A percentile compares a stretch with the other conserved stretches of the same genome.
phyloP scores from a whole-genome alignment of 2,113 vertebrate species.

The Grantiella picta region DNA sequence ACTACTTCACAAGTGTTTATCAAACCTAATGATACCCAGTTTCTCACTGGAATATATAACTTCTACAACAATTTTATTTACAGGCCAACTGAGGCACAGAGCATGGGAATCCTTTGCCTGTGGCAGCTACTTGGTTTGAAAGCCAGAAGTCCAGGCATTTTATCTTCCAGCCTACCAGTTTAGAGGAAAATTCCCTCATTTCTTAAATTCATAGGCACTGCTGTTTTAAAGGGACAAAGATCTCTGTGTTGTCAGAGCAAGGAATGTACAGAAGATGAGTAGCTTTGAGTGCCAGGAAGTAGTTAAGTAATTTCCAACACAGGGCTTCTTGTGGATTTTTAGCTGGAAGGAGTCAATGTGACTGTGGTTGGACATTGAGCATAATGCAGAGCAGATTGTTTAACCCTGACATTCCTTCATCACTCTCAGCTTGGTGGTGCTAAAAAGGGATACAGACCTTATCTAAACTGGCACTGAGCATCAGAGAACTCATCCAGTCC shows the following conservation, averaged over 20 bases:
- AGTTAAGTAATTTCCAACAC: constrained; percentile 7
- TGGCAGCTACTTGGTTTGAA: not conserved
- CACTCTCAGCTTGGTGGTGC: not conserved
- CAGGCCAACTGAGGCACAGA: not conserved
- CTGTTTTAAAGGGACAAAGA: constrained; percentile 13
- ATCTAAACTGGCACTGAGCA: not conserved
- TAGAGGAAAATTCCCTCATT: not conserved
- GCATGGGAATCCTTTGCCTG: not conserved
- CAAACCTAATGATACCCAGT: not conserved
- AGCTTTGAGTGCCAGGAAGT: not conserved
- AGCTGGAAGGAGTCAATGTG: constrained; percentile 17
- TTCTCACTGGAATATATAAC: not conserved
- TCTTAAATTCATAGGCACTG: not conserved
- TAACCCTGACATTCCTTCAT: not conserved
- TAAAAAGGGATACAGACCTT: not conserved
- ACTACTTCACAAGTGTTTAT: not conserved
- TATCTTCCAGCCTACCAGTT: not conserved
- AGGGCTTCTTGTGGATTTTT: not conserved
- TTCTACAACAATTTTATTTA: not conserved
- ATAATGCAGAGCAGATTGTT: not conserved
- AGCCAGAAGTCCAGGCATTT: not conserved
- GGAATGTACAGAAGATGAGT: constrained; percentile 3
- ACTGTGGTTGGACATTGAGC: not conserved
- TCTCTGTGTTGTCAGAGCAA: not conserved
- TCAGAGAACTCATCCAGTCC: not conserved